Conservation (phyloP, 1,140 invertebrate species). For the Calliopsis andreniformis region DNA sequence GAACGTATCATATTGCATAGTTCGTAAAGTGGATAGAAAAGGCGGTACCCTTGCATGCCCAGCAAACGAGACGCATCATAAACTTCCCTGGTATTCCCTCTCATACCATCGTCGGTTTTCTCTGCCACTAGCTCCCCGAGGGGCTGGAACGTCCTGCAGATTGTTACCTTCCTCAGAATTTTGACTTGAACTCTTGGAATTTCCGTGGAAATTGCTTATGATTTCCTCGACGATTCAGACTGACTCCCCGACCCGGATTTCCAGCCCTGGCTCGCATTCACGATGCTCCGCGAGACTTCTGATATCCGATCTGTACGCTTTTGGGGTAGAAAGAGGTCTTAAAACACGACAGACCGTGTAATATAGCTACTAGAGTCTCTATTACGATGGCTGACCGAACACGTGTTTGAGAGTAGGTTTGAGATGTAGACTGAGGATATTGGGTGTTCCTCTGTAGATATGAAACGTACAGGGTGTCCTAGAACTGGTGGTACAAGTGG, state of each 20-base stretch:
- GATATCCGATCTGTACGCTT: slow-evolving; percentile 12
- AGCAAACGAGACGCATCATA: slow-evolving; percentile 35
- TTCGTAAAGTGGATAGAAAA: slow-evolving; percentile 11
- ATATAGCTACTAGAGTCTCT: background rate
- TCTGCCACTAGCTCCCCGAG: background rate
- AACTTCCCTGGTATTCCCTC: slow-evolving; percentile 6
- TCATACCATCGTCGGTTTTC: slow-evolving; percentile 11
- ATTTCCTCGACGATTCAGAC: background rate
- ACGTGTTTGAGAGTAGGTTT: background rate
- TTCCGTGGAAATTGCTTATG: slow-evolving; percentile 34
- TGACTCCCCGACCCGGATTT: slow-evolving; percentile 21
- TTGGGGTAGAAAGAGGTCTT: background rate
- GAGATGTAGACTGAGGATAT: no score
- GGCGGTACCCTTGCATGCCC: background rate
- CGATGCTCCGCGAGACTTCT: background rate
- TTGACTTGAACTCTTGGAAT: slow-evolving; percentile 8
- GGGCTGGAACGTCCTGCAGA: background rate
- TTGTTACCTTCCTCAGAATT: slow-evolving; percentile 22
- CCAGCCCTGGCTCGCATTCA: background rate
- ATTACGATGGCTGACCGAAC: background rate
- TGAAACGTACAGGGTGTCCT: no score
- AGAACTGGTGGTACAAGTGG: no score
- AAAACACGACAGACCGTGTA: background rate
- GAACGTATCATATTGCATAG: background rate
- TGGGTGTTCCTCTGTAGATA: no score